phyloP scores from a whole-genome alignment of 2,797 vertebrate species.

The Peromyscus attwateri region DNA sequence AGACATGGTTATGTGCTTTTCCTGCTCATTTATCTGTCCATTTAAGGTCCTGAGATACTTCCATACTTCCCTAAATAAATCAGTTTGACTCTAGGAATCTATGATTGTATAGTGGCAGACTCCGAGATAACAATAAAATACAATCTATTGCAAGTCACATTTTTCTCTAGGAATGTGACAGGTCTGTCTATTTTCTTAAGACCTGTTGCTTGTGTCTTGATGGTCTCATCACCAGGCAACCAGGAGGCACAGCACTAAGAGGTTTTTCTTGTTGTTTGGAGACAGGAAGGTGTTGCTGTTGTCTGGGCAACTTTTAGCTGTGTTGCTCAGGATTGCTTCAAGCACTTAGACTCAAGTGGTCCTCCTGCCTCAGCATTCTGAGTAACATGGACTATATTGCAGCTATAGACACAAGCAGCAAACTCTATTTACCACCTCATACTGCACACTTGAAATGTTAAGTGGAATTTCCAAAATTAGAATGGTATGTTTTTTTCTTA shows the following conservation, averaged over 20 bases:
- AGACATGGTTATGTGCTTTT: not conserved
- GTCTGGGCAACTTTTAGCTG: not conserved
- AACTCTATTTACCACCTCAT: not conserved
- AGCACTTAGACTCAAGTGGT: too few relatives aligned
- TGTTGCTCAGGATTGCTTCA: not conserved
- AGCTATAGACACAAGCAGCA: not conserved
- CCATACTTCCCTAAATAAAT: constrained; percentile 27
- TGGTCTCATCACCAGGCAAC: not conserved
- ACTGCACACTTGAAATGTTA: not conserved
- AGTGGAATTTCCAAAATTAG: not conserved
- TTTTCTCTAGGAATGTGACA: not conserved
- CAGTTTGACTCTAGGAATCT: not conserved
- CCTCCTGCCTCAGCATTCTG: not conserved
- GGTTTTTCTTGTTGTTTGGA: not conserved
- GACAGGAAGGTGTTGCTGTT: not conserved
- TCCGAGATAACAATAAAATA: constrained; percentile 19
- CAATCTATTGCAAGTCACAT: not conserved
- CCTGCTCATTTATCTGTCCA: not conserved
- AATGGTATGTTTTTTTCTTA: constrained; percentile 31
- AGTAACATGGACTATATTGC: not conserved
- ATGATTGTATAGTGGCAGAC: constrained; percentile 13
- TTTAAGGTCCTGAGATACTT: constrained; percentile 5
- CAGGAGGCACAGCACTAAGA: not conserved
- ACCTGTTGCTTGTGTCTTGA: not conserved
- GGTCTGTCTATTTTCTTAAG: not conserved